phyloP scores from a whole-genome alignment of 2,888 invertebrate genomes.

The Dasysyrphus tricinctus region DNA sequence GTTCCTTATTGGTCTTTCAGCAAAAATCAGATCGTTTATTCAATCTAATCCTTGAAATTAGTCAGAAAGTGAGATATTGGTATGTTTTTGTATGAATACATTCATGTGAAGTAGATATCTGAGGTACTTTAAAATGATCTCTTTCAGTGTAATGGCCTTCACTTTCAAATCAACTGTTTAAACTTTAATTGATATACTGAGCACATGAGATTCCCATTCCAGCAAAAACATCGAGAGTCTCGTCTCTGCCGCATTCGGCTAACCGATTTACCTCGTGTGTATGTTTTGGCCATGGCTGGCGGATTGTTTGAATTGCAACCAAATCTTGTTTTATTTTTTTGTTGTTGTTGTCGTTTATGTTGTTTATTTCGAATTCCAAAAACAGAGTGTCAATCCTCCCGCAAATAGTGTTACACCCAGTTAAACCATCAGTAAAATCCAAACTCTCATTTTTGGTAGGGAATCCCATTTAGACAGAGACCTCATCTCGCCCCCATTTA shows the following conservation, averaged over 20 bases:
- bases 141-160: background rate
- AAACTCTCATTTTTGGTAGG: slow-evolving; percentile 21
- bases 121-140: background rate
- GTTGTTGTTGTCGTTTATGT: slow-evolving; percentile 8
- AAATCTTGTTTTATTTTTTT: background rate
- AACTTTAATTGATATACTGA: background rate
- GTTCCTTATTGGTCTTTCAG: no score
- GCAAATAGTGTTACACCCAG: slow-evolving; percentile 51
- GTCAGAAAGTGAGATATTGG: no score
- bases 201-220: background rate
- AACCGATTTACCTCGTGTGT: slow-evolving; percentile 30
- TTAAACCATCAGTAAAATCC: slow-evolving; percentile 50
- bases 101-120: no score
- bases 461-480: slow-evolving; percentile 44
- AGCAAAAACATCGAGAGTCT: background rate
- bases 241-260: background rate
- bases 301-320: slow-evolving; percentile 35
- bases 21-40: no score
- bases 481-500: slow-evolving; percentile 13
- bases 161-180: background rate
- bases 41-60: no score
- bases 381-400: slow-evolving; percentile 28
- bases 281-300: slow-evolving; percentile 32
- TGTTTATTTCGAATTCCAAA: background rate
- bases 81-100: no score